Evolutionary conservation across 1,140 invertebrate genomes (phyloP).

Genomic region (Drosophila cardini): DNA sequence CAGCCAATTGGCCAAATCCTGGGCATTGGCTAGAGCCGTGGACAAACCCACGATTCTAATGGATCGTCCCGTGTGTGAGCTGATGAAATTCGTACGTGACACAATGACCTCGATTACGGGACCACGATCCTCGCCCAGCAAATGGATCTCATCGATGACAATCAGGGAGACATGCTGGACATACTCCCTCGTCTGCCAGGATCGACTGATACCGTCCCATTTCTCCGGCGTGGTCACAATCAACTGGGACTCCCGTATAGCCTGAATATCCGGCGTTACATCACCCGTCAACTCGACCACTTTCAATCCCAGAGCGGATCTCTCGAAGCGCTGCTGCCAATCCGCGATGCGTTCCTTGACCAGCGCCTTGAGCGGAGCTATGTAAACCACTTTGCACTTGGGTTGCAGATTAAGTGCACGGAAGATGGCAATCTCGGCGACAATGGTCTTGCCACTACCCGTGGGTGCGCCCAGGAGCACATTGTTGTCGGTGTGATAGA

Average conservation of each 20-base stretch:
- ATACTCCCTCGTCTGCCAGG: slow-evolving; percentile 98
- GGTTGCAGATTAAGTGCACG: slow-evolving; percentile 94
- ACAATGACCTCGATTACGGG: slow-evolving; percentile 94
- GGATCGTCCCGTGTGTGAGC: slow-evolving; percentile 91
- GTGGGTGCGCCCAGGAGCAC: slow-evolving; percentile 98
- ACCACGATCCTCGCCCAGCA: slow-evolving; percentile 95
- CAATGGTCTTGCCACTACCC: slow-evolving; percentile 99
- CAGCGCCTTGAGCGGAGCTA: slow-evolving; percentile 98
- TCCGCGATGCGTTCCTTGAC: slow-evolving; percentile 98
- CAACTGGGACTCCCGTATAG: slow-evolving; percentile 93
- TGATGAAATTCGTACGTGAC: slow-evolving; percentile 96
- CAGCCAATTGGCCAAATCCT: slow-evolving; percentile 98
- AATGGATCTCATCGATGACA: slow-evolving; percentile 99
- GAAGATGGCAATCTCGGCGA: slow-evolving; percentile 99
- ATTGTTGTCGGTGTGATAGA: slow-evolving; percentile 98
- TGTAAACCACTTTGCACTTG: slow-evolving; percentile 97
- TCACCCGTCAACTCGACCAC: slow-evolving; percentile 99
- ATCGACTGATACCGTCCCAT: slow-evolving; percentile 99
- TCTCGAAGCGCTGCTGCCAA: slow-evolving; percentile 96
- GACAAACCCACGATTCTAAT: slow-evolving; percentile 97
- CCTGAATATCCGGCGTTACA: slow-evolving; percentile 95
- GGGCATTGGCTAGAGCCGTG: slow-evolving; percentile 98
- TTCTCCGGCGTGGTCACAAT: slow-evolving; percentile 99
- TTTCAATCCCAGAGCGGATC: slow-evolving; percentile 90
- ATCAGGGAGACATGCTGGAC: slow-evolving; percentile 97